Evolutionary conservation across 2,888 invertebrate genomes (phyloP), one percentile per base, ranked within the genome.

Genomic region (Eupithecia abbreviata): DNA sequence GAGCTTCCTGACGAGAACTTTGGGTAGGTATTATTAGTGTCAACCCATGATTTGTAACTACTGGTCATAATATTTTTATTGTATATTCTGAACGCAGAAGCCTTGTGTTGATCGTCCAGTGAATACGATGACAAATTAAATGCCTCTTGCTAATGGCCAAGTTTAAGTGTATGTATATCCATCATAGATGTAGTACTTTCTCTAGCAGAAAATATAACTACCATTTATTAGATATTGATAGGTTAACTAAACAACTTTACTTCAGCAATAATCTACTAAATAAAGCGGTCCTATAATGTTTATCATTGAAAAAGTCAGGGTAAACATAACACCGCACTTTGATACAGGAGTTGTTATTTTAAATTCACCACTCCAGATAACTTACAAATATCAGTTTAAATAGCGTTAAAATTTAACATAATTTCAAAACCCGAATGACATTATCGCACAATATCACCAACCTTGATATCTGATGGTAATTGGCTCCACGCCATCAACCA

Each of bases 391-490:
- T 3, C 18, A 68, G 43, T n/a, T 68, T 45, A n/a, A 43, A 68
- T 42, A 66, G 42, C 66, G 42, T 66, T 68, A 68, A 45, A 68
- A 68, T 68, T 68, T n/a, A 45, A 30, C 18, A 62, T 62, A 15
- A 51, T 73, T 68, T 55, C 51, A 73, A 73, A 67, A 73, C n/a
- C 4, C 13, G n/a, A 30, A 45, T 45, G 58, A 74, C 55, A 47
- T 58, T n/a, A 68, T 69, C 51, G 10, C 55, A 47, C 18, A 55
- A 12, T 58, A 69, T 58, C 10, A 74, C 2, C 47, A 74, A 18
- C 74, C 74, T 74, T 74, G 62, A 43, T 51, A 49, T 65, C 65
- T 62, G 62, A 62, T 74, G 62, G 47, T 70, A 71, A 74, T 62
- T 70, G 70, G 18, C 65, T 62, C 65, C 70, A 71, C 65, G 45